These are phyloP conservation scores for Hippopotamus amphibius DNA, from an alignment of 2,113 vertebrate species.

Conservation along the genomic window DNA sequence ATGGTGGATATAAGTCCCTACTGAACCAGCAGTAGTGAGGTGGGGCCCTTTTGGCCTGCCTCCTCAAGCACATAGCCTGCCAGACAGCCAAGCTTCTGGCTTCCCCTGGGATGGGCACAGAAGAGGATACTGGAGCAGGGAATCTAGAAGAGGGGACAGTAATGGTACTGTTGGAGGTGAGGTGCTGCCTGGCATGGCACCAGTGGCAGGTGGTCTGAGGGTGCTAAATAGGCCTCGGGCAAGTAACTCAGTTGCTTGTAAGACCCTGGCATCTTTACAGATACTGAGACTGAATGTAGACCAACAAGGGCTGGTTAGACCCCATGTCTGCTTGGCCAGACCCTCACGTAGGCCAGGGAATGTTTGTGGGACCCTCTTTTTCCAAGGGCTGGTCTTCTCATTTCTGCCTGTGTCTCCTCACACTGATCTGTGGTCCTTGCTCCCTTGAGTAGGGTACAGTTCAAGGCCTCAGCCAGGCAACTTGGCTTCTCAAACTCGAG, in stretches of 20 bases:
- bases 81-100: not conserved
- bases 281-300: not conserved
- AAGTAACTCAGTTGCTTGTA: not conserved
- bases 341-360: not conserved
- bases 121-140: not conserved
- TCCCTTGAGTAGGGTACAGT: not conserved
- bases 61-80: not conserved
- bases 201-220: not conserved
- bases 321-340: not conserved
- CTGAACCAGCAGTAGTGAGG: not conserved
- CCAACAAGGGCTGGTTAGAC: not conserved
- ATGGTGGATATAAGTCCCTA: not conserved
- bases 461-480: not conserved
- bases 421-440: not conserved
- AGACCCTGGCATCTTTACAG: not conserved
- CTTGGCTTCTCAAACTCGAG: not conserved
- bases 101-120: not conserved
- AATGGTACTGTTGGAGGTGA: not conserved
- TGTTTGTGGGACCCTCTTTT: not conserved
- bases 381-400: not conserved
- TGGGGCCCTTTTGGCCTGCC: not conserved
- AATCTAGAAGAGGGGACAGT: not conserved
- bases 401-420: not conserved
- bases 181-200: not conserved
- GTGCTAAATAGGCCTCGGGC: not conserved